phyloP scores from a whole-genome alignment of 2,113 vertebrate species.

The Laterallus jamaicensis region DNA sequence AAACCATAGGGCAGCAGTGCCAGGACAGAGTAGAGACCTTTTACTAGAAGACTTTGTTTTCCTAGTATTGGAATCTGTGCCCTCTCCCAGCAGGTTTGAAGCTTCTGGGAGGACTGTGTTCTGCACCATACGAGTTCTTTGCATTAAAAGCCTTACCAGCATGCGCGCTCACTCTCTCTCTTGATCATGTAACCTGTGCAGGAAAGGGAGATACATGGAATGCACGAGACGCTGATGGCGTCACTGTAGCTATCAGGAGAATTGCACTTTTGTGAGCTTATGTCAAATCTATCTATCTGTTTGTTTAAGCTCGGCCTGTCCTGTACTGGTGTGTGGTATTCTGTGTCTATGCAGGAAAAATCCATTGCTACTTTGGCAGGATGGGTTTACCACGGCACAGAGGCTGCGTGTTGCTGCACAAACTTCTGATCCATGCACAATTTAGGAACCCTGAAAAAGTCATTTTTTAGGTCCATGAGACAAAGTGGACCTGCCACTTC shows the following conservation, averaged over 20 bases:
- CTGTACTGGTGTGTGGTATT: background rate
- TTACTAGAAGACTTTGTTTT: background rate
- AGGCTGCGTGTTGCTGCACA: background rate
- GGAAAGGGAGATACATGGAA: background rate
- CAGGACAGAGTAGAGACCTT: background rate
- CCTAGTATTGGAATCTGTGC: background rate
- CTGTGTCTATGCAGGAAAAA: background rate
- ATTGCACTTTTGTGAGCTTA: background rate
- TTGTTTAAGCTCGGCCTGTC: background rate
- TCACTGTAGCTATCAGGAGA: background rate
- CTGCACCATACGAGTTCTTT: accelerated
- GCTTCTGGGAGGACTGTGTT: background rate
- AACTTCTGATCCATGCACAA: background rate
- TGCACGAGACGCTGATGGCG: background rate
- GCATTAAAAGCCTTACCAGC: background rate
- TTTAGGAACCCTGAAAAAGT: background rate
- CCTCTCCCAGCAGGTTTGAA: background rate
- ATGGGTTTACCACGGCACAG: background rate
- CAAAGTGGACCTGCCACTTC: background rate
- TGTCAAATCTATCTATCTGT: too few relatives aligned
- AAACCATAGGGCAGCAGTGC: background rate
- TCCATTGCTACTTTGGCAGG: background rate
- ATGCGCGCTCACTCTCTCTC: accelerated
- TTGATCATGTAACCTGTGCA: background rate
- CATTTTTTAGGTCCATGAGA: background rate